Base-by-base conservation (phyloP, 2,113 vertebrate species). In the Catharus fuscescens region DNA sequence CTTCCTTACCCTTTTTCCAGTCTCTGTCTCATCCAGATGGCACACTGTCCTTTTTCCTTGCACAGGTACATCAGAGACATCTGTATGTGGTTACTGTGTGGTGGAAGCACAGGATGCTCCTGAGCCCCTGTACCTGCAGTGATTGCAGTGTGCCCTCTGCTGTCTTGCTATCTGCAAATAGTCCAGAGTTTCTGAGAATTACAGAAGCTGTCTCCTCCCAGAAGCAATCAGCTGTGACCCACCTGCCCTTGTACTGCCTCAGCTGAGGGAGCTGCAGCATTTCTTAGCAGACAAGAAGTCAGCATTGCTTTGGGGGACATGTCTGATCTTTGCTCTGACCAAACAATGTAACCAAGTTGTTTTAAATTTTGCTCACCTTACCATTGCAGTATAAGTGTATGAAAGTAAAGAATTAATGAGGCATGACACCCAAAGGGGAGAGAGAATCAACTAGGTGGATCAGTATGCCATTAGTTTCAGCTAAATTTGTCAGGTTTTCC, bases 141-240 rank as follows among this genome's bases (percentile, higher is more conserved):
- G 79, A 86, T 77, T 86, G 71, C 86, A 96, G 74, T 92, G 85
- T 96, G 92, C 92, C 93, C 94, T 97, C 94, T 93, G 90, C 94
- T 96, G 93, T 96, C 74, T 40, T 44, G 36, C 64, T 81, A 5
- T 66, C 81, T 9, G 3, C 2, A 34, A 52, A 5, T 24, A 36
- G 26, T 45, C 45, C 1, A 0, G 50, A 6, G 3, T 32, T 70
- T 42, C 88, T 59, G 62, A 72, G 53, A 32, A 54, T 28, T 44
- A 21, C 32, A 73, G 60, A 38, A 92, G 28, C n/a, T 42, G 23
- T 34, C 20, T 77, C 70, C 62, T 38, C 31, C 61, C 71, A 69
- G 47, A 80, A 56, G 15, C 44, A 70, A 60, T 28, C 42, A n/a
- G 10, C 31, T 52, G 18, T 70, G 59, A 80, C 12, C 11, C 7